These are phyloP conservation scores for Platichthys stellatus DNA, from an alignment of 2,113 vertebrate genomes.

Conservation along the genomic window DNA sequence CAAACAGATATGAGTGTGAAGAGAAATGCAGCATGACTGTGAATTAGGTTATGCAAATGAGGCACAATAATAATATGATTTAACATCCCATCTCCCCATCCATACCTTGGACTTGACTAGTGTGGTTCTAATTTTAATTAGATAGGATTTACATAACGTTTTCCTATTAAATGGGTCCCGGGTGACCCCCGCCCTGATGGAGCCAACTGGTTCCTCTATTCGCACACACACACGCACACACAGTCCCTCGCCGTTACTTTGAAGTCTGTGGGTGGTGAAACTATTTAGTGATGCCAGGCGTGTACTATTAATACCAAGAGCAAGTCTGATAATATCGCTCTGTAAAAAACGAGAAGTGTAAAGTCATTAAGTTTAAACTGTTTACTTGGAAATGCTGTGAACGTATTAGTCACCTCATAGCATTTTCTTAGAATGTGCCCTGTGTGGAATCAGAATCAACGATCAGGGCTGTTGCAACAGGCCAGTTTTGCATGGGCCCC, in stretches of 20 bases:
- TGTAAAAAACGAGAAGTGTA: conserved; percentile 7
- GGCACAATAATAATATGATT: conserved; percentile 70
- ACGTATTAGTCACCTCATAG: conserved; percentile 1
- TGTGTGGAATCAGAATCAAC: not conserved
- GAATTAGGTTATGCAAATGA: conserved; percentile 74
- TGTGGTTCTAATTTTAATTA: conserved; percentile 75
- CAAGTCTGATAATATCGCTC: conserved; percentile 15
- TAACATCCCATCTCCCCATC: conserved; percentile 53
- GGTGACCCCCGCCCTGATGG: conserved; percentile 55
- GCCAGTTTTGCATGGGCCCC: no score
- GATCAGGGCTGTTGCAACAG: no score
- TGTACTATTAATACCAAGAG: conserved; percentile 13
- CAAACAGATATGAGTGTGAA: conserved; percentile 32
- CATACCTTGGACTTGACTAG: conserved; percentile 61
- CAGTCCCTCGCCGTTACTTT: conserved; percentile 33
- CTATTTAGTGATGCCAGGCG: conserved; percentile 34
- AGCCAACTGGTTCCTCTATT: conserved; percentile 59
- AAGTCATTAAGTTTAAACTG: conserved; percentile 18
- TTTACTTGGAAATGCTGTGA: conserved; percentile 21
- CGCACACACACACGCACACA: conserved; percentile 1
- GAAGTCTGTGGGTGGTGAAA: conserved; percentile 47
- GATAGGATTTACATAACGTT: conserved; percentile 79
- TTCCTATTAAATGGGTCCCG: conserved; percentile 74
- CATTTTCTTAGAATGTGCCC: not conserved
- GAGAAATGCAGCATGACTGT: conserved; percentile 43